phyloP scores from a whole-genome alignment of 2,797 vertebrate genomes.

The Myiothlypis chrysogaster region DNA sequence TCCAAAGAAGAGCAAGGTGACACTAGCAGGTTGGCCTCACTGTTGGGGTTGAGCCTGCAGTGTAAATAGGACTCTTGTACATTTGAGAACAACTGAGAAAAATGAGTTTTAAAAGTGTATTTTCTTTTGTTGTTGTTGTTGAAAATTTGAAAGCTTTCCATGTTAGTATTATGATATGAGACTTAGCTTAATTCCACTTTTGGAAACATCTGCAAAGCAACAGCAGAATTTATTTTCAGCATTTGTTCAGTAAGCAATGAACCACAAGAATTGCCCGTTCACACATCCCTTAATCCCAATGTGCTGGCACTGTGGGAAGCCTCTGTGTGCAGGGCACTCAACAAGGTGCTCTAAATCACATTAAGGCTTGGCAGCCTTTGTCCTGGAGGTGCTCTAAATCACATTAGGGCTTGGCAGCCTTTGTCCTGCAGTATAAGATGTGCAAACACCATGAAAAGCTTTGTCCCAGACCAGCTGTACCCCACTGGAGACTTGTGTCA shows the following conservation, averaged over 20 bases:
- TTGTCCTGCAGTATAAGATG: not conserved
- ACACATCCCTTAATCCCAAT: not conserved
- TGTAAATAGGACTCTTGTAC: not conserved
- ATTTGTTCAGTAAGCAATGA: not conserved
- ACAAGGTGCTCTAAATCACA: not conserved
- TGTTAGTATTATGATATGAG: not conserved
- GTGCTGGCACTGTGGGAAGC: not conserved
- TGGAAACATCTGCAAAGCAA: not conserved
- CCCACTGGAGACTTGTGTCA: not conserved
- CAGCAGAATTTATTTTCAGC: not conserved
- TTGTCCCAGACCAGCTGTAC: not conserved
- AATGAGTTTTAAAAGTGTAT: not conserved
- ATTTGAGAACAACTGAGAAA: not conserved
- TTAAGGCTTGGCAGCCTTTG: not conserved
- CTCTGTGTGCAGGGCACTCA: not conserved
- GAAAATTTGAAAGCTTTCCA: not conserved
- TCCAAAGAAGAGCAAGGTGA: not conserved
- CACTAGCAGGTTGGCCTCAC: not conserved
- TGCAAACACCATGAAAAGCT: not conserved
- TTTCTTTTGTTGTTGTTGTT: not conserved
- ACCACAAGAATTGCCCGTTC: constrained; percentile 5
- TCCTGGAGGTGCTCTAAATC: constrained; percentile 5
- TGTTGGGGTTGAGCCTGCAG: not conserved
- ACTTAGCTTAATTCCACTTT: constrained; percentile 15
- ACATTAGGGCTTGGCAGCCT: constrained; percentile 6